phyloP scores from a whole-genome alignment of 2,888 invertebrate species.

The Tricholauxania praeusta region DNA sequence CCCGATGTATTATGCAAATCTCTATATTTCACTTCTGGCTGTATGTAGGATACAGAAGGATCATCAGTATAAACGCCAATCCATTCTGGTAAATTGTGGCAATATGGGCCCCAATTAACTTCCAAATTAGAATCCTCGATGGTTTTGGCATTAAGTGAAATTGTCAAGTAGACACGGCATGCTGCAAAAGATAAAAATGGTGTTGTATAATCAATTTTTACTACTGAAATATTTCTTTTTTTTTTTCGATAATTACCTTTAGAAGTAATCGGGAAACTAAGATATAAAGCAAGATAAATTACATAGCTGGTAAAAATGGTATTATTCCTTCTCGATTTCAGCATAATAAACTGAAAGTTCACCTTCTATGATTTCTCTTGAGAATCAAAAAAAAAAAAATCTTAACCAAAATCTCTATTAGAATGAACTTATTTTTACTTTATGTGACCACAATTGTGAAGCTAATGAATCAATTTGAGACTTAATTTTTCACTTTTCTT shows the following conservation, averaged over 20 bases:
- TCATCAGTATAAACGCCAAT: conserved; percentile 64
- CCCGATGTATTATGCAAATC: conserved; percentile 70
- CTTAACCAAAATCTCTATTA: too few relatives aligned
- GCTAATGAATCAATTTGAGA: not conserved
- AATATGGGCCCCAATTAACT: conserved; percentile 66
- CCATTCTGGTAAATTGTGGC: conserved; percentile 62
- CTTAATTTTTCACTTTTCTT: not conserved
- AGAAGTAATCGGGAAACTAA: not conserved
- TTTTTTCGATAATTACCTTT: not conserved
- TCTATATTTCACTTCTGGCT: conserved; percentile 56
- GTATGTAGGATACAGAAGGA: conserved; percentile 59
- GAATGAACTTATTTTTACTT: too few relatives aligned
- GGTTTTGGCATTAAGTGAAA: conserved; percentile 60
- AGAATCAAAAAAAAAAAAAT: conserved; percentile 16
- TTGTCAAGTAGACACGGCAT: conserved; percentile 63
- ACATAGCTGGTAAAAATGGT: not conserved
- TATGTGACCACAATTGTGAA: not conserved
- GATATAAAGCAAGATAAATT: not conserved
- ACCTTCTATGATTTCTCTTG: conserved; percentile 33
- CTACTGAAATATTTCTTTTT: not conserved
- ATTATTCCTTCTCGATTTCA: not conserved
- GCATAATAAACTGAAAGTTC: conserved; percentile 25
- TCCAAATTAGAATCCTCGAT: conserved; percentile 59
- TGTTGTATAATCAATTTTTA: not conserved
- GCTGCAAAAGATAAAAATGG: conserved; percentile 23